Percentiles rank a stretch among this genome's conserved stretches.
Conservation (phyloP, 2,797 vertebrate genomes). For the Aphelocoma californica region DNA sequence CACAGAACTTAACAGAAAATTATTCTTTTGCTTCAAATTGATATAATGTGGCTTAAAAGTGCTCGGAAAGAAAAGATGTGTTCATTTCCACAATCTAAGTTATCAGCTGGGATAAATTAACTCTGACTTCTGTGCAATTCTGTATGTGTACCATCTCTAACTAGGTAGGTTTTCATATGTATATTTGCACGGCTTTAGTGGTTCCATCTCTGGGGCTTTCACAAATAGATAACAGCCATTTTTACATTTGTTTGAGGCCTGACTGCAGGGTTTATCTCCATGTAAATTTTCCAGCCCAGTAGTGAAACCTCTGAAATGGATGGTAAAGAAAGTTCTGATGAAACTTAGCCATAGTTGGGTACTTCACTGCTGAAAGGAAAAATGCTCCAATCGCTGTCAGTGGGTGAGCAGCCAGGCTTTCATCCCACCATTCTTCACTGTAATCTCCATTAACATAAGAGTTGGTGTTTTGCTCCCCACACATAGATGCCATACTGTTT, state of each 20-base stretch:
- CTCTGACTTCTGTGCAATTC: not conserved
- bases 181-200: not conserved
- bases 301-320: conserved; percentile 1
- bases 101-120: not conserved
- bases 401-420: not conserved
- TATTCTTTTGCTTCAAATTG: not conserved
- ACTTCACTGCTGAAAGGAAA: not conserved
- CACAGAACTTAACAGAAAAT: not conserved
- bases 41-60: not conserved
- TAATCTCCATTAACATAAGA: conserved; percentile 57
- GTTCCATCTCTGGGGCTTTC: not conserved
- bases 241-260: not conserved
- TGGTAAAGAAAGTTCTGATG: not conserved
- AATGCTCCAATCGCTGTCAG: not conserved
- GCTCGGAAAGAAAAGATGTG: not conserved
- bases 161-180: not conserved
- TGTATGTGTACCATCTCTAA: not conserved
- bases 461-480: not conserved
- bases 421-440: conserved; percentile 25
- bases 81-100: not conserved
- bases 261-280: not conserved
- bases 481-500: conserved; percentile 8
- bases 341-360: not conserved
- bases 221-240: not conserved
- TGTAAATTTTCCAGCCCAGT: not conserved